Evolutionary conservation across 2,888 invertebrate species (phyloP).

Genomic region (Lymantria monacha): DNA sequence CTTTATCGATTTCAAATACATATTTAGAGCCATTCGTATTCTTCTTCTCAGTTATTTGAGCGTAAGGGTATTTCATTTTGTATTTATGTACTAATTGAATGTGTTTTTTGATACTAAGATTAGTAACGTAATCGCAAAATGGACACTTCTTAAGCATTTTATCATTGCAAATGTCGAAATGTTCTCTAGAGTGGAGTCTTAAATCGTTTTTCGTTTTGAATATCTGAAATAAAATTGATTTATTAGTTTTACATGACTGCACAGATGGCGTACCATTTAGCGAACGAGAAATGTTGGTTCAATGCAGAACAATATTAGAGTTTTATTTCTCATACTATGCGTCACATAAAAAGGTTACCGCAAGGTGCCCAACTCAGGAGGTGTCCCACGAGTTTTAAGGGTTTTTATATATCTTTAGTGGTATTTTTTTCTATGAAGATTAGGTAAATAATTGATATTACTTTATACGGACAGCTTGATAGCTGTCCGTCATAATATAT

Average conservation of each 20-base stretch:
- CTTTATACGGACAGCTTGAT: too few species aligned
- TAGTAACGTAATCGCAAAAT: constrained; percentile 51
- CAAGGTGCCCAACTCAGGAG: too few species aligned
- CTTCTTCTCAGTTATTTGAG: constrained; percentile 38
- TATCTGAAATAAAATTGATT: constrained; percentile 48
- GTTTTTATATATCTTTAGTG: too few species aligned
- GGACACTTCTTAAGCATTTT: constrained; percentile 62
- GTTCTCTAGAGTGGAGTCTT: constrained; percentile 54
- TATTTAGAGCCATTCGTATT: constrained; percentile 43
- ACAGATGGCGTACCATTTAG: too few species aligned
- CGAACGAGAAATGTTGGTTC: too few species aligned
- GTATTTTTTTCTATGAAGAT: too few species aligned
- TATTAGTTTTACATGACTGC: neutral
- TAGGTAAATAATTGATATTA: too few species aligned
- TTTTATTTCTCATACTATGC: too few species aligned
- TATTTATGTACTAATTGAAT: constrained; percentile 40
- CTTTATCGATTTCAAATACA: constrained; percentile 42
- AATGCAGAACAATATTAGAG: too few species aligned
- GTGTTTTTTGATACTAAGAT: constrained; percentile 40
- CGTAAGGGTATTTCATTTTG: constrained; percentile 30
- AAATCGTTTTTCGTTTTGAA: constrained; percentile 55
- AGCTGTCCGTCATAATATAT: too few species aligned
- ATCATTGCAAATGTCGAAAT: constrained; percentile 59
- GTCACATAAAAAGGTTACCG: too few species aligned
- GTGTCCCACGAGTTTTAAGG: too few species aligned